These are phyloP conservation scores for Alca torda DNA, from an alignment of 2,797 vertebrate genomes.

Conservation along the genomic window DNA sequence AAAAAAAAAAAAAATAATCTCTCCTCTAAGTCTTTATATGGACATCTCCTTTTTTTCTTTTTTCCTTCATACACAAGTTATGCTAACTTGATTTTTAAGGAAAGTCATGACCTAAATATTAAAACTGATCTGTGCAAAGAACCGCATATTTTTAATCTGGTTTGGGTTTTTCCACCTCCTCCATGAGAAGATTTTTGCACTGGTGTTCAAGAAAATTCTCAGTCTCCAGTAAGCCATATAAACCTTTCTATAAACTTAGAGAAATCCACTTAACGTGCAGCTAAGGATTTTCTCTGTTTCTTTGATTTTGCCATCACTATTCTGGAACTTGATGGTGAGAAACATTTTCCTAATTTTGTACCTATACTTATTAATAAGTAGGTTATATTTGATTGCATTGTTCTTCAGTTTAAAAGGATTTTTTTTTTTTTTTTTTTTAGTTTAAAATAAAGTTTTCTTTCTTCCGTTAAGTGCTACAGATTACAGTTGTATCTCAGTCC, in stretches of 20 bases:
- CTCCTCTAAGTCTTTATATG: neutral
- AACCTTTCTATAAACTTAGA: neutral
- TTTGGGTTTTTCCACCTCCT: neutral
- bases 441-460: neutral
- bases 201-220: neutral
- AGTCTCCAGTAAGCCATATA: neutral
- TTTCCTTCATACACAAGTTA: neutral
- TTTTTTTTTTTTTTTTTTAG: neutral
- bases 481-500: accelerated
- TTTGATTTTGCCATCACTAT: neutral
- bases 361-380: neutral
- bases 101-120: neutral
- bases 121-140: neutral
- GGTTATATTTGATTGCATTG: neutral
- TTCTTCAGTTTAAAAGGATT: neutral
- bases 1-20: neutral
- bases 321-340: neutral
- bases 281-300: neutral
- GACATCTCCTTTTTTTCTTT: neutral
- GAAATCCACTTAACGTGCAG: neutral
- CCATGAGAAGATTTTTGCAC: neutral
- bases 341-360: neutral
- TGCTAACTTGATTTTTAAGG: neutral
- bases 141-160: neutral
- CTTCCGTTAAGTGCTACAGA: neutral